These are phyloP conservation scores for Adelosebastes latens DNA, from an alignment of 2,797 vertebrate genomes.

Conservation along the genomic window DNA sequence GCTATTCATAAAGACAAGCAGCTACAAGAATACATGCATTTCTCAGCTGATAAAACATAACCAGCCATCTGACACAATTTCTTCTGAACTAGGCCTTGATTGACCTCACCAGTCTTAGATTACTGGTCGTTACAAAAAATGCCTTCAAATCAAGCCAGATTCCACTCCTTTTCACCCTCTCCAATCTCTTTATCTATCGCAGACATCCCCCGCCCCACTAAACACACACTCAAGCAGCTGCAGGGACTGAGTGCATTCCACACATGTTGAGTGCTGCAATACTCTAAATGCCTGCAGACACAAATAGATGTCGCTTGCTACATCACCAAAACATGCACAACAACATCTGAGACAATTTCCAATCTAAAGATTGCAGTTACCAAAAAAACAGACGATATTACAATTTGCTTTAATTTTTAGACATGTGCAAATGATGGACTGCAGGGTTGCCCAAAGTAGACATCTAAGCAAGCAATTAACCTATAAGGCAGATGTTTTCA, in stretches of 20 bases:
- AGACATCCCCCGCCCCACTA: neutral
- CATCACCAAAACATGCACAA: slow-evolving; percentile 7
- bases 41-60: neutral
- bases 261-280: slow-evolving; percentile 30
- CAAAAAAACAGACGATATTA: neutral
- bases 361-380: neutral
- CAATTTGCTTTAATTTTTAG: neutral
- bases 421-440: neutral
- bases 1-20: neutral
- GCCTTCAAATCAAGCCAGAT: neutral
- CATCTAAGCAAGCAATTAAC: neutral
- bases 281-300: slow-evolving; percentile 43
- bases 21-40: neutral
- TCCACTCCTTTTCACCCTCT: neutral
- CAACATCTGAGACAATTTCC: neutral
- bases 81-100: neutral
- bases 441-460: neutral
- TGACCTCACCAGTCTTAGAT: neutral
- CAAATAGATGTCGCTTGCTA: slow-evolving; percentile 66
- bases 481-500: neutral
- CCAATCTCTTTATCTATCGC: neutral
- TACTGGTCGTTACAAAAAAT: neutral
- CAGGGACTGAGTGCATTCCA: slow-evolving; percentile 40
- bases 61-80: neutral
- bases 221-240: slow-evolving; percentile 46